These are phyloP conservation scores for Gortyna flavago DNA, from an alignment of 2,888 invertebrate genomes.

Conservation along the genomic window DNA sequence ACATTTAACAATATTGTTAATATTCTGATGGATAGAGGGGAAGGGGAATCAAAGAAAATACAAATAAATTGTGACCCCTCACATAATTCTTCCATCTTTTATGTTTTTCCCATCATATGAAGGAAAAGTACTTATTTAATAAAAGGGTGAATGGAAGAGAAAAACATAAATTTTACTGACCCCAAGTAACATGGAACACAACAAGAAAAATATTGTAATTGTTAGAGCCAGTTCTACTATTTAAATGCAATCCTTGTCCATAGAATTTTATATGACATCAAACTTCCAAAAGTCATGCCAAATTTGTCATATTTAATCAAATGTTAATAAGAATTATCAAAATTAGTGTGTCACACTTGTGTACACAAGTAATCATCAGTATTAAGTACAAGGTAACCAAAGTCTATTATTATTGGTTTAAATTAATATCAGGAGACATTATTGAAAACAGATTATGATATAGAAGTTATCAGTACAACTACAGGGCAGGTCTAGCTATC, in stretches of 20 bases:
- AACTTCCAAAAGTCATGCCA: conserved; percentile 4
- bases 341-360: conserved; percentile 19
- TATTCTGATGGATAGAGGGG: neutral
- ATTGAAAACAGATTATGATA: conserved; percentile 60
- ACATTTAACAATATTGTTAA: neutral
- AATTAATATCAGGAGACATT: conserved; percentile 16
- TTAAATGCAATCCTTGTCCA: neutral
- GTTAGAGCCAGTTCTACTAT: neutral
- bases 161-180: neutral
- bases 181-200: neutral
- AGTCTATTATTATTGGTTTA: conserved; percentile 36
- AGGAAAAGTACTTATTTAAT: neutral
- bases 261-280: neutral
- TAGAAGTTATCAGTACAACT: conserved; percentile 45
- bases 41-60: neutral
- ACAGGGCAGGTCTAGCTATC: conserved; percentile 43
- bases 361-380: neutral
- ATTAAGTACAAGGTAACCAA: conserved; percentile 27
- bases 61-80: neutral
- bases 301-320: conserved; percentile 15
- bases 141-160: neutral
- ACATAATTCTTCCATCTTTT: no score
- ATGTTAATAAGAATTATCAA: conserved; percentile 21
- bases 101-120: no score
- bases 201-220: neutral